Base-by-base conservation (phyloP, 2,888 invertebrate genomes). In the Drosophila quinaria region DNA sequence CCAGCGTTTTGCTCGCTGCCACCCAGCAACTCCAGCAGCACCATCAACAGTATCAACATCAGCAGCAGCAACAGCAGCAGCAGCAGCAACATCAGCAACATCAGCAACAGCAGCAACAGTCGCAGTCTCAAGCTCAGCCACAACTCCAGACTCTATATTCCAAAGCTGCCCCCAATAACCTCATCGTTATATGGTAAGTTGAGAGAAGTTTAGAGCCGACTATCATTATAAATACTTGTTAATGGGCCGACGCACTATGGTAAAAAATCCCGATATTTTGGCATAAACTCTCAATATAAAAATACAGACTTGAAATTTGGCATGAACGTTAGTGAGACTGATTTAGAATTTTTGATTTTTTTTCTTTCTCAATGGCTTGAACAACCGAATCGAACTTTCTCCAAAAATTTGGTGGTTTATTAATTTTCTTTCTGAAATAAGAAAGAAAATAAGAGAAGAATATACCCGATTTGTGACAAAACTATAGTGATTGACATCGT, bases 1-100 rank as follows among this genome's bases (percentile, higher is more conserved):
- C 86, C 13, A 86, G 75, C 52, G 65, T 82, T 5, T 52, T 90
- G 54, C 61, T 89, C 4, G 87, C 89, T n/a, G 88, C 88, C 15
- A 74, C 80, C 41, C 89, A 88, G 29, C 83, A 83, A 25, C 66
- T 78, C 65, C 89, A 89, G 15, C 82, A 83, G 0, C 77, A 83
- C 0, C 80, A 77, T 0, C 83, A 77, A 0, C 76, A 74, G 0
- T 70, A 69, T 8, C 82, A 83, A 0, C 80, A 83, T 0, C 80
- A 77, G 0, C 89, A 88, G 29, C 83, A 83, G 22, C 66, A 76
- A 63, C 89, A 89, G 13, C 82, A 83, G 0, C 77, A 83, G 0
- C 80, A 39, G 1, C 54, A 41, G n/a, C 55, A 56, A 2, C 55
- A 42, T 1, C 42, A 31, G 31, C 6, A 83, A 0, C 80, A 39